Evolutionary conservation across 1,140 invertebrate species (phyloP).

Genomic region (Lasioglossum baleicum): DNA sequence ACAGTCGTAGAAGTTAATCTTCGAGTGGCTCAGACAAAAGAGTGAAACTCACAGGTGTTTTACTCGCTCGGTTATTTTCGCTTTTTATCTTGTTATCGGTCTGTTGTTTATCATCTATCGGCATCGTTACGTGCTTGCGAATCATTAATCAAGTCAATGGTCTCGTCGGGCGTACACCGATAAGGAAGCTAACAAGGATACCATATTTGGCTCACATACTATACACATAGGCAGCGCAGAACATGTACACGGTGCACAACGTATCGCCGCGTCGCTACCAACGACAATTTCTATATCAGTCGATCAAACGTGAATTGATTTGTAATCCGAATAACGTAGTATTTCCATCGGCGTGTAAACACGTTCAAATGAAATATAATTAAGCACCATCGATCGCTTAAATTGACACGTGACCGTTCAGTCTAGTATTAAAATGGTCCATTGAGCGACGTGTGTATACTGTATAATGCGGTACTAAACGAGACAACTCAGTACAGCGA

Average conservation of each 20-base stretch:
- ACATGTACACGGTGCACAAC: too few relatives aligned
- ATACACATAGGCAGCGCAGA: background rate
- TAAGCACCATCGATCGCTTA: background rate
- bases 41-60: too few relatives aligned
- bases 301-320: background rate
- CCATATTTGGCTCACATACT: conserved; percentile 1
- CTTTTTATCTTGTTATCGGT: conserved; percentile 47
- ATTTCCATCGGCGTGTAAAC: background rate
- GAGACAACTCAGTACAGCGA: background rate
- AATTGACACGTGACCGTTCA: too few relatives aligned
- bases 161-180: background rate
- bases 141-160: background rate
- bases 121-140: conserved; percentile 29
- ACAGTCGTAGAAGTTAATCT: too few relatives aligned
- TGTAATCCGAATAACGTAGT: background rate
- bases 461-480: background rate
- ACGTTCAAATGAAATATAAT: background rate
- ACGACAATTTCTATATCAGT: background rate
- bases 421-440: background rate
- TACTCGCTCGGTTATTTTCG: background rate
- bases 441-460: background rate
- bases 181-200: conserved; percentile 9
- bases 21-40: too few relatives aligned
- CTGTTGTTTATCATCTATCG: conserved; percentile 17
- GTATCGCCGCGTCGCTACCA: background rate